Evolutionary conservation across 2,113 vertebrate species (phyloP).

Genomic region (Micronycteris hirsuta): DNA sequence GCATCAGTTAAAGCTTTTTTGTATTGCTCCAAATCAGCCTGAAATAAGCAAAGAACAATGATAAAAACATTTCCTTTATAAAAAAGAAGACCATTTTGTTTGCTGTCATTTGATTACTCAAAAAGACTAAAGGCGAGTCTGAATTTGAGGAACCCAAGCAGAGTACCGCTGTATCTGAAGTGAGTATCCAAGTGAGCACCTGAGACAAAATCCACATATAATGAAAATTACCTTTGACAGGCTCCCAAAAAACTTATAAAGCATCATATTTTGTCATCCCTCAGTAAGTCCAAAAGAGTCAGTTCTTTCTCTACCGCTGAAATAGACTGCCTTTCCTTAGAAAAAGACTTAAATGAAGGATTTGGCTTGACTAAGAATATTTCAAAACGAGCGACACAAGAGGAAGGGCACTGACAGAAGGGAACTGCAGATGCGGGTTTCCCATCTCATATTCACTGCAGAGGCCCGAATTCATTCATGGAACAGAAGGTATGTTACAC

Average conservation of each 20-base stretch:
- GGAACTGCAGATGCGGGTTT: background rate
- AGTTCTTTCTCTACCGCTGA: background rate
- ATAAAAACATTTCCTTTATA: conserved; percentile 33
- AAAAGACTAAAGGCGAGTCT: background rate
- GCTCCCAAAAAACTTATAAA: background rate
- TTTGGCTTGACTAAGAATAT: background rate
- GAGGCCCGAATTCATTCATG: background rate
- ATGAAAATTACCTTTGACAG: background rate
- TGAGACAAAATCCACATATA: background rate
- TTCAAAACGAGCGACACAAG: background rate
- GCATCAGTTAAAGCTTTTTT: conserved; percentile 92
- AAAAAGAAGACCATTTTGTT: background rate
- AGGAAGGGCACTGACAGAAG: background rate
- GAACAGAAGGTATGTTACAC: background rate
- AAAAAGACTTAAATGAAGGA: background rate
- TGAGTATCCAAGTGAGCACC: background rate
- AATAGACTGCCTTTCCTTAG: background rate
- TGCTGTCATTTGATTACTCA: background rate
- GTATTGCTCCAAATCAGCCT: conserved; percentile 97
- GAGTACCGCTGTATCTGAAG: background rate
- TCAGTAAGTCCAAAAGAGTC: background rate
- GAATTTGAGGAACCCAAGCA: background rate
- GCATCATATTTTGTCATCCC: background rate
- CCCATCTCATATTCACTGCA: background rate
- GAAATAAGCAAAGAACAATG: conserved; percentile 71